Conservation (phyloP, 1,140 invertebrate species). For the Papilio glaucus region DNA sequence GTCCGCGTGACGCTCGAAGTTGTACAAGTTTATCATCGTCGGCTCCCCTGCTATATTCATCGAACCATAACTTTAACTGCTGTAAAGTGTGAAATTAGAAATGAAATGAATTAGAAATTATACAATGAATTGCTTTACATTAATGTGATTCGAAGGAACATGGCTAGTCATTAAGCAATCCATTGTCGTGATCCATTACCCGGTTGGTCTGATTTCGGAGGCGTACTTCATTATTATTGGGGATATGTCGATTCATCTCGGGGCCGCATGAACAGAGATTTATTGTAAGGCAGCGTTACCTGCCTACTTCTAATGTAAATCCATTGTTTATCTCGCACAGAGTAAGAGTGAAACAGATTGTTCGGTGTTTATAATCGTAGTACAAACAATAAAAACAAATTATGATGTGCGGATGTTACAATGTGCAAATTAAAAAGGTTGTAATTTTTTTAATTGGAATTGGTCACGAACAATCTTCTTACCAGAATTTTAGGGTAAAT, state of each 20-base stretch:
- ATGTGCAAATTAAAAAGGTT: too few relatives aligned
- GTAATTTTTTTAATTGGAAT: too few relatives aligned
- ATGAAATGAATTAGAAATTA: neutral
- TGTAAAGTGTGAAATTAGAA: too few relatives aligned
- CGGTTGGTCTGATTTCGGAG: neutral
- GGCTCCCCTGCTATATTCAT: too few relatives aligned
- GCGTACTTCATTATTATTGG: conserved; percentile 8
- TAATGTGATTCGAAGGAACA: neutral
- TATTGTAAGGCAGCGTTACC: neutral
- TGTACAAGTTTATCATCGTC: too few relatives aligned
- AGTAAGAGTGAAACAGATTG: neutral
- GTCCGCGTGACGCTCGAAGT: too few relatives aligned
- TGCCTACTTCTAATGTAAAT: neutral
- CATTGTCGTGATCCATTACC: neutral
- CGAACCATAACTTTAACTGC: too few relatives aligned
- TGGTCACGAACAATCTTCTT: too few relatives aligned
- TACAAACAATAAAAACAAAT: too few relatives aligned
- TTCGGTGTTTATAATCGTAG: neutral
- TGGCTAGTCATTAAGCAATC: neutral
- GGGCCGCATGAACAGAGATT: neutral
- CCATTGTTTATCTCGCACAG: neutral
- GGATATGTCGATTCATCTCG: neutral
- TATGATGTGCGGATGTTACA: too few relatives aligned
- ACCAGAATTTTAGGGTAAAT: too few relatives aligned
- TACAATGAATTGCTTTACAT: neutral